Percentiles rank a stretch among this genome's conserved stretches.
These are phyloP conservation scores for Scrobipalpa costella DNA, from an alignment of 2,888 invertebrate genomes.

Conservation along the genomic window DNA sequence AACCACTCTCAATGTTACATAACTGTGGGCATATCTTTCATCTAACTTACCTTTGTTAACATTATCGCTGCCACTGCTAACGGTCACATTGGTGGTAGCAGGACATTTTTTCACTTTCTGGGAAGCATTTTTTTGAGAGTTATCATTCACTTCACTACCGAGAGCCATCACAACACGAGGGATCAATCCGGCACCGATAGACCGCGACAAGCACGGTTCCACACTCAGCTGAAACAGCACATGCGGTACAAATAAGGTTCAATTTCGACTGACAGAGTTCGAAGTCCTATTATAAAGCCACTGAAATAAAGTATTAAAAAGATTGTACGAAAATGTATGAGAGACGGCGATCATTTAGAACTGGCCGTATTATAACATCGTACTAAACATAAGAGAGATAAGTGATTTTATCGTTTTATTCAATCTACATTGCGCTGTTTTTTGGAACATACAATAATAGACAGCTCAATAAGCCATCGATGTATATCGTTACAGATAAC, in stretches of 20 bases:
- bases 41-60: constrained; percentile 72
- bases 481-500: constrained; percentile 13
- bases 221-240: constrained; percentile 79
- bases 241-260: constrained; percentile 76
- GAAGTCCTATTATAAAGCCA: constrained; percentile 43
- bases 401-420: not conserved
- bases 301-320: constrained; percentile 33
- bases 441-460: not conserved
- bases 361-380: not conserved
- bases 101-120: constrained; percentile 79
- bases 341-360: not conserved
- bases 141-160: constrained; percentile 81
- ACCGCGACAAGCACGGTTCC: constrained; percentile 76
- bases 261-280: constrained; percentile 64
- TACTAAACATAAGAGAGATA: not conserved
- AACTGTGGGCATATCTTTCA: constrained; percentile 71
- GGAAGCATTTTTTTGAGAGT: constrained; percentile 69
- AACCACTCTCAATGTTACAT: constrained; percentile 71
- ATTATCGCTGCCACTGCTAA: constrained; percentile 68
- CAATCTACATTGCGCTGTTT: not conserved
- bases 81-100: constrained; percentile 65
- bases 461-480: not conserved
- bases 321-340: not conserved
- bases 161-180: constrained; percentile 82
- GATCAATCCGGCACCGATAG: constrained; percentile 75